A percentile compares a stretch with the other conserved stretches of the same genome.
Conservation (phyloP, 2,888 invertebrate species). For the Erebia aethiops region DNA sequence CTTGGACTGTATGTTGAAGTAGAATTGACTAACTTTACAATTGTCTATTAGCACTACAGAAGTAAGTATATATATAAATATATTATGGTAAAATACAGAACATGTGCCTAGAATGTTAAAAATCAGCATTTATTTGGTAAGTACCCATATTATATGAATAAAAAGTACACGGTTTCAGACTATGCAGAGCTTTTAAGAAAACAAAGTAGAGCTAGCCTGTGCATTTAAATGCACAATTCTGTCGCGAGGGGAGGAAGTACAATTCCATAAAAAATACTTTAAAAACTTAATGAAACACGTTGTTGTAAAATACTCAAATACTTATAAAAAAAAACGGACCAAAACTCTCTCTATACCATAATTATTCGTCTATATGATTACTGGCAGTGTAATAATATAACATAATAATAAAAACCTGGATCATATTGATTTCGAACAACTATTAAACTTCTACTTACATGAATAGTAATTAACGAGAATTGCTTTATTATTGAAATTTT, state of each 20-base stretch:
- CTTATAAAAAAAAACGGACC: slow-evolving; percentile 81
- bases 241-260: slow-evolving; percentile 49
- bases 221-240: slow-evolving; percentile 43
- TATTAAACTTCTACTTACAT: slow-evolving; percentile 74
- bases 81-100: not conserved
- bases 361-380: slow-evolving; percentile 77
- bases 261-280: slow-evolving; percentile 63
- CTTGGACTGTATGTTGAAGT: not conserved
- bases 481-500: slow-evolving; percentile 75
- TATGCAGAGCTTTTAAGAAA: slow-evolving; percentile 62
- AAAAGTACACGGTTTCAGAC: slow-evolving; percentile 47
- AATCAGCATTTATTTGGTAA: slow-evolving; percentile 17
- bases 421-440: slow-evolving; percentile 49
- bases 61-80: not conserved
- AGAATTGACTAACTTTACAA: slow-evolving; percentile 15
- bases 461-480: slow-evolving; percentile 79
- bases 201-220: slow-evolving; percentile 48
- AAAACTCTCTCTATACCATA: slow-evolving; percentile 66
- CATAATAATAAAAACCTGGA: slow-evolving; percentile 59
- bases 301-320: slow-evolving; percentile 77
- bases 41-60: slow-evolving; percentile 3
- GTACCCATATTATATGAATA: not conserved
- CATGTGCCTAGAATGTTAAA: slow-evolving; percentile 2
- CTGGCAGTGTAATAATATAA: slow-evolving; percentile 79
- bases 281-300: slow-evolving; percentile 75